Conservation (phyloP, 2,113 vertebrate species). For the Crotalus viridis region DNA sequence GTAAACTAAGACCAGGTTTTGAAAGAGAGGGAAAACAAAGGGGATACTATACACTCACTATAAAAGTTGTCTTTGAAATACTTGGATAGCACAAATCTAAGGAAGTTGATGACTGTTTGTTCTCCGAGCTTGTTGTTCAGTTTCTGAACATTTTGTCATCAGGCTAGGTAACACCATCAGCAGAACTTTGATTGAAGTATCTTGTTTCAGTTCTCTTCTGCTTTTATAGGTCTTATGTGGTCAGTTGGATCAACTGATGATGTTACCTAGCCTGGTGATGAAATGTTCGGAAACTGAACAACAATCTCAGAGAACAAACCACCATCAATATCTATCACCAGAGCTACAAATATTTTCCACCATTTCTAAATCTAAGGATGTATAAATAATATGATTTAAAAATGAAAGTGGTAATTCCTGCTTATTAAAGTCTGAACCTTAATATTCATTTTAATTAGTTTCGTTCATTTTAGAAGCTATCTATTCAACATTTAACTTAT, state of each 20-base stretch:
- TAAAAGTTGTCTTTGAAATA: background rate
- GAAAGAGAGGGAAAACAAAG: background rate
- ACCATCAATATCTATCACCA: background rate
- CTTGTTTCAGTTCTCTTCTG: background rate
- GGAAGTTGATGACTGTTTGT: background rate
- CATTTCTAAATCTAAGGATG: background rate
- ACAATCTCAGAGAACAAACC: background rate
- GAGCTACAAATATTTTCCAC: background rate
- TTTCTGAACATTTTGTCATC: background rate
- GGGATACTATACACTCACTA: background rate
- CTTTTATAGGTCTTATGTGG: background rate
- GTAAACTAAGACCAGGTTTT: background rate
- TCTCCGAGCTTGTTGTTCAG: background rate
- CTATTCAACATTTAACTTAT: background rate
- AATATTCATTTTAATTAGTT: background rate
- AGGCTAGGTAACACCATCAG: background rate
- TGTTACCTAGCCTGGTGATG: background rate
- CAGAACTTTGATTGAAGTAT: background rate
- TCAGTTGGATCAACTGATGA: background rate
- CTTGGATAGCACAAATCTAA: background rate
- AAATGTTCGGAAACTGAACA: background rate
- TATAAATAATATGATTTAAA: background rate
- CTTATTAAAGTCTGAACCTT: background rate
- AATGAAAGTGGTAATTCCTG: background rate
- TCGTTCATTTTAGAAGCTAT: background rate